These are phyloP conservation scores for Cyprinodon variegatus DNA, from an alignment of 2,113 vertebrate genomes.

Conservation along the genomic window DNA sequence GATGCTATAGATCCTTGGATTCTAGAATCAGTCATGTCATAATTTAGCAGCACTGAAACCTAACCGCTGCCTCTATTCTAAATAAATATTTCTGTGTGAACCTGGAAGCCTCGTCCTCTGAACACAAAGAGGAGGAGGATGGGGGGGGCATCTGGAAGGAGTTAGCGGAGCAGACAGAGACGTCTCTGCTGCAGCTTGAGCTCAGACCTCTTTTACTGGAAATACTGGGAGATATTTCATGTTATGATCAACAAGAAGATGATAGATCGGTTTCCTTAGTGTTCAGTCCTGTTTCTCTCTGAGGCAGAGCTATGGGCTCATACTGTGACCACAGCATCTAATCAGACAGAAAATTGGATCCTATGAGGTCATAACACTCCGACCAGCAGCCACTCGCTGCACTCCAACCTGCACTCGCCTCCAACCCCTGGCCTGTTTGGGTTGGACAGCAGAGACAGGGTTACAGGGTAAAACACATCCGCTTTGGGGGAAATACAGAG, in stretches of 20 bases:
- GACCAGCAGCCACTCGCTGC: no score
- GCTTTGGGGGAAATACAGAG: no score
- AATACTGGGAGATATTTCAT: not conserved
- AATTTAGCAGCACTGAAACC: not conserved
- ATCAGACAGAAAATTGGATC: no score
- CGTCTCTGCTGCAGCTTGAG: not conserved
- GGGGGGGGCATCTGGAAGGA: conserved; percentile 26
- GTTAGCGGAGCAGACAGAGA: conserved; percentile 19
- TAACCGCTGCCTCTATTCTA: not conserved
- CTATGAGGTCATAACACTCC: no score
- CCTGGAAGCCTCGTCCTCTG: not conserved
- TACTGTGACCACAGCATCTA: no score
- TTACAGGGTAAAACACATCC: no score
- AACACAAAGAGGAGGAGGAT: conserved; percentile 3
- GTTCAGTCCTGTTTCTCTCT: no score
- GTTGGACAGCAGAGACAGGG: no score
- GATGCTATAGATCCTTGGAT: not conserved
- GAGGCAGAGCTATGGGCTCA: no score
- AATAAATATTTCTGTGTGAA: not conserved
- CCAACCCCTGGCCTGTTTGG: no score
- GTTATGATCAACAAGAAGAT: not conserved
- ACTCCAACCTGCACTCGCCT: no score
- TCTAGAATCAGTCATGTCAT: not conserved
- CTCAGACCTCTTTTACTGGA: not conserved
- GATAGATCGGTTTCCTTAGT: not conserved